Base-by-base conservation (phyloP, 2,113 vertebrate genomes). In the Herpailurus yagouaroundi region DNA sequence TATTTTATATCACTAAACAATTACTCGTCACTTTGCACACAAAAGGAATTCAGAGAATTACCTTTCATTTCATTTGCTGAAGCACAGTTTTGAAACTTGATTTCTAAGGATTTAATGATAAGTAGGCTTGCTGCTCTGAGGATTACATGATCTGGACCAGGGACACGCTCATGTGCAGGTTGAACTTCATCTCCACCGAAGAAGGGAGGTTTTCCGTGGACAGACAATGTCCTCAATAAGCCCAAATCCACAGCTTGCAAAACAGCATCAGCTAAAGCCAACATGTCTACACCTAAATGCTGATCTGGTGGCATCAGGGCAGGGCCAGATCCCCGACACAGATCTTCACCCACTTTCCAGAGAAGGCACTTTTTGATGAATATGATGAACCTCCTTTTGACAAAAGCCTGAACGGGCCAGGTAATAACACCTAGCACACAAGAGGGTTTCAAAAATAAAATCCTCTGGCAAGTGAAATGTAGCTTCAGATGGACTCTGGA, bases 91-190 rank as follows among this genome's bases (percentile, higher is more conserved):
- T 98, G 98, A 93, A 98, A 89, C 97, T 98, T 99, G 96, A 99
- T 98, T 98, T 99, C 99, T 94, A 99, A 80, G 18, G 99, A 99
- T 98, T 99, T 99, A 79, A 99, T 98, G 57, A 99, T 83, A 95
- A 99, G 76, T 64, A 99, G 97, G 96, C 99, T 99, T 71, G 99
- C 97, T 13, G 99, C 99, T 98, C 99, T 99, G 15, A 99, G 98
- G 95, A 98, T 98, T 94, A 99, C 99, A 13, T 98, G 98, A 76
- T 99, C 99, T 73, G 97, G 97, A 80, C 77, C 92, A 63, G 45
- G 14, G 4, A 11, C 91, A 3, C 3, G 69, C 27, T 14, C 18
- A 1, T 18, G 45, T 10, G 97, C 98, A 85, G 97, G 94, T 16
- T 77, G 91, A 87, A 77, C 36, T 64, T 97, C 97, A 8, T 66